Evolutionary conservation across 2,888 invertebrate genomes (phyloP), one percentile per base, ranked within the genome.

Genomic region (Rhingia rostrata): DNA sequence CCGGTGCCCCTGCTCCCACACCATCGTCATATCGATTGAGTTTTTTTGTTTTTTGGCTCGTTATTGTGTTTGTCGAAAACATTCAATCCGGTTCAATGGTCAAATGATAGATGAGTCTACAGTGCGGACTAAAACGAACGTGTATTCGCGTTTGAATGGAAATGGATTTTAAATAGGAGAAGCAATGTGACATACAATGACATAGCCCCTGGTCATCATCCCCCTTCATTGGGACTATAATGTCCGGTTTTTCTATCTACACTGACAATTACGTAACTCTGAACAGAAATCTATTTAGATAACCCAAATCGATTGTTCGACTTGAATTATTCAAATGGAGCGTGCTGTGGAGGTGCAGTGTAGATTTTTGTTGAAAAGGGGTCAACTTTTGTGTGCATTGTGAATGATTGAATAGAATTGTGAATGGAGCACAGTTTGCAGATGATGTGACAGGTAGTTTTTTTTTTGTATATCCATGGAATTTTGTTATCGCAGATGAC

Each of bases 281-380:
- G 58, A 66, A 22, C 22, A 22, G 22, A 77, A 77, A 61, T 66
- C 39, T 72, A 66, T 82, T 82, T 77, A 49, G 70, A 66, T 82
- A 82, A 82, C 81, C 81, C 39, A 72, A 66, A 72, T 82, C 77
- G 32, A 82, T 82, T 82, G 77, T 75, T 64, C 4, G 49, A 30
- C 22, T 22, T 7, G 12, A 9, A 35, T 54, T 43, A 56, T 67
- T n/a, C 54, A 67, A 67, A 54, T 67, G 67, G 35, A 54, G 54
- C 54, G 67, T 47, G 33, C 43, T 49, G 22, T 22, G 14, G 35
- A 35, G 67, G 67, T 67, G 67, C 67, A 54, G 54, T 41, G 43
- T 33, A 0, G 22, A 32, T 54, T 32, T n/a, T 66, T 43, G 7
- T 4, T 66, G 10, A 54, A 67, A 67, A 33, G 67, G 54, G 67